Evolutionary conservation across 2,113 vertebrate species (phyloP).

Genomic region (Gorsachius goisagi): DNA sequence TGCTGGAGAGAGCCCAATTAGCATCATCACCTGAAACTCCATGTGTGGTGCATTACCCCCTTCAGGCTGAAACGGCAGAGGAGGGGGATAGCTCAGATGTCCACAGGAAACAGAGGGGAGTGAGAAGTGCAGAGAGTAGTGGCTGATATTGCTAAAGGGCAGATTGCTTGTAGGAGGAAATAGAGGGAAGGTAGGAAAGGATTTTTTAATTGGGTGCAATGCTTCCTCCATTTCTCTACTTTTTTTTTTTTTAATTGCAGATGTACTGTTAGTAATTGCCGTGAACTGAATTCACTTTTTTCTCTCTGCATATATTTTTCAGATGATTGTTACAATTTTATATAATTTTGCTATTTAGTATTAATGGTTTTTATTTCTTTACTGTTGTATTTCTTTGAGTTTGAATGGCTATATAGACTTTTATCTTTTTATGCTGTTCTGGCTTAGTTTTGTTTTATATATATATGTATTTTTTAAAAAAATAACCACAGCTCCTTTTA

Average conservation of each 20-base stretch:
- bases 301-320: fast-evolving
- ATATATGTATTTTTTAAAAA: no score
- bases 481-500: not conserved
- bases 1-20: not conserved
- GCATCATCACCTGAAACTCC: not conserved
- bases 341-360: not conserved
- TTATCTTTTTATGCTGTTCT: not conserved
- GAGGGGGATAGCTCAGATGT: fast-evolving
- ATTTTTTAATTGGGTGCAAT: not conserved
- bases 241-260: not conserved
- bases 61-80: not conserved
- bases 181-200: not conserved
- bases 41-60: not conserved
- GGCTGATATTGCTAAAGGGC: fast-evolving
- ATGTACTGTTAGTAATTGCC: not conserved
- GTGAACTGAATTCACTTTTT: not conserved
- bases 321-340: not conserved
- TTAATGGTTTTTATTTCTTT: not conserved
- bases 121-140: fast-evolving
- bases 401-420: not conserved
- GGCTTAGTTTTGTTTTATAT: not conserved
- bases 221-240: not conserved
- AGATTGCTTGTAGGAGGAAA: not conserved
- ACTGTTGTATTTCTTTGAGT: not conserved
- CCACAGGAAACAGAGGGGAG: not conserved